Percentiles rank a stretch among this genome's conserved stretches.
Evolutionary conservation across 1,140 invertebrate species (phyloP).

Genomic region (Drosophila novamexicana): DNA sequence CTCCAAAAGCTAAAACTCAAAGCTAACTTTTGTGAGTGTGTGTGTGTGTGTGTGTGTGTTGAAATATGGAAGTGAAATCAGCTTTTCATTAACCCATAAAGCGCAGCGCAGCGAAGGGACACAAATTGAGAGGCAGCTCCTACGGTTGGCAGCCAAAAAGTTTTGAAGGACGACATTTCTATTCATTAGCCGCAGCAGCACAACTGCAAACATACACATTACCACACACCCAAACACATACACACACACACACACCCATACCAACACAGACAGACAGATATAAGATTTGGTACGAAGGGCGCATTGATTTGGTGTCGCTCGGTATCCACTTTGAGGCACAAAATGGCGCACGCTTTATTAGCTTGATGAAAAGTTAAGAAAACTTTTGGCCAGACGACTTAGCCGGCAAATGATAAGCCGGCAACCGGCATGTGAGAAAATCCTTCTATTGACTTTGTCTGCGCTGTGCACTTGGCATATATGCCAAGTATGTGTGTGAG

Average conservation of each 20-base stretch:
- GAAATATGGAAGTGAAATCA: constrained; percentile 51
- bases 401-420: constrained; percentile 22
- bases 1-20: constrained; percentile 61
- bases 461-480: constrained; percentile 36
- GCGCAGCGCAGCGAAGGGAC: constrained; percentile 17
- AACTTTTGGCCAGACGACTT: constrained; percentile 47
- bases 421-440: constrained; percentile 1
- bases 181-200: constrained; percentile 66
- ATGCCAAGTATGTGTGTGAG: background rate
- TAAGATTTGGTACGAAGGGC: constrained; percentile 27
- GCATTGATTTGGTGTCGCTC: constrained; percentile 62
- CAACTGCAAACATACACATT: constrained; percentile 19
- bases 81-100: constrained; percentile 73
- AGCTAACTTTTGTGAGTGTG: constrained; percentile 38
- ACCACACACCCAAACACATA: background rate
- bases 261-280: background rate
- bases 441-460: constrained; percentile 22
- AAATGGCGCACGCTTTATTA: constrained; percentile 74
- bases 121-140: constrained; percentile 26
- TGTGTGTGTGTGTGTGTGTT: constrained; percentile 15
- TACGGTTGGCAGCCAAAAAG: constrained; percentile 55
- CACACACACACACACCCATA: background rate
- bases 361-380: constrained; percentile 73
- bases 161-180: constrained; percentile 78
- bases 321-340: constrained; percentile 44